A percentile compares a stretch with the other conserved stretches of the same genome.
Conservation (phyloP, 2,888 invertebrate species). For the Campaea margaritaria region DNA sequence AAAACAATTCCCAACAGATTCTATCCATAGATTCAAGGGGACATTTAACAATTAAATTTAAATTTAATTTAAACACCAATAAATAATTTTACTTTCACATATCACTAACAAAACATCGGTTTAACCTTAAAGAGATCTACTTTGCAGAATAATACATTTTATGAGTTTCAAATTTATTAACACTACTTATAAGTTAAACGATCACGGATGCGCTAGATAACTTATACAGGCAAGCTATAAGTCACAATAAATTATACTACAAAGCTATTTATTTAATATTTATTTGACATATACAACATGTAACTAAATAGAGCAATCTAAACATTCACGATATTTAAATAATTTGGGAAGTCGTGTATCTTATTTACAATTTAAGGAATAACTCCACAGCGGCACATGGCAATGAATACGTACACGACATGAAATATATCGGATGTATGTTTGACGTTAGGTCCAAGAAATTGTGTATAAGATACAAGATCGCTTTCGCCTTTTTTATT, state of each 20-base stretch:
- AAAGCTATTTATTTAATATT: not conserved
- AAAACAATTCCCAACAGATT: conserved; percentile 51
- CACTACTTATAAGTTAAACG: not conserved
- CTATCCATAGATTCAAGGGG: conserved; percentile 47
- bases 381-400: too few relatives aligned
- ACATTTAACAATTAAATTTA: conserved; percentile 44
- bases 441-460: too few relatives aligned
- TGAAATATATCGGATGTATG: too few relatives aligned
- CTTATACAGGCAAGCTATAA: too few relatives aligned
- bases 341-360: too few relatives aligned
- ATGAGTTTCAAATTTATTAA: not conserved
- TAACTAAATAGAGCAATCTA: conserved; percentile 1
- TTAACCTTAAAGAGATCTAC: conserved; percentile 44
- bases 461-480: too few relatives aligned
- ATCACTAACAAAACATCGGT: conserved; percentile 58
- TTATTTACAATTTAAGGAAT: too few relatives aligned
- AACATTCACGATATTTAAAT: not conserved
- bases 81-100: conserved; percentile 47
- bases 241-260: not conserved
- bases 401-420: too few relatives aligned
- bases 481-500: too few relatives aligned
- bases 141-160: conserved; percentile 3
- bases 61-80: conserved; percentile 37
- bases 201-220: not conserved
- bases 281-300: not conserved